Evolutionary conservation across 2,888 invertebrate genomes (phyloP).

Genomic region (Atherix ibis): DNA sequence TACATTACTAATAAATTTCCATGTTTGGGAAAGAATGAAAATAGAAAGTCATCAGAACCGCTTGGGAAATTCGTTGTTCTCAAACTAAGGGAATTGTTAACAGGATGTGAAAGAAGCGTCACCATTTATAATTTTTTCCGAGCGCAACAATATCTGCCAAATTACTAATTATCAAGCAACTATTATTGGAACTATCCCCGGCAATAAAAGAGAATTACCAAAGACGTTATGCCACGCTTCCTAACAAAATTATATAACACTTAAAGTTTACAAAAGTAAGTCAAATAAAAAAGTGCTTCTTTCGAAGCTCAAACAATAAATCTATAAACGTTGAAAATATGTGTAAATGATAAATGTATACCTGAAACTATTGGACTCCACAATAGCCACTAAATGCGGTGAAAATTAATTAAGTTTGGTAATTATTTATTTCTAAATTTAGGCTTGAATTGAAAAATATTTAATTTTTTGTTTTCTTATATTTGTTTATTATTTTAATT

Average conservation of each 20-base stretch:
- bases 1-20: conserved; percentile 16
- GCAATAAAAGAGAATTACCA: conserved; percentile 4
- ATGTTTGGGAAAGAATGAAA: conserved; percentile 15
- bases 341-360: conserved; percentile 7
- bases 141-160: conserved; percentile 12
- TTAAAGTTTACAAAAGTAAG: conserved; percentile 3
- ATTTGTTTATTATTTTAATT: too few relatives aligned
- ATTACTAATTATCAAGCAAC: conserved; percentile 1
- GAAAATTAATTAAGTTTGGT: too few relatives aligned
- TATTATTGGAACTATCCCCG: conserved; percentile 5
- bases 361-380: conserved; percentile 14
- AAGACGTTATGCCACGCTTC: background rate
- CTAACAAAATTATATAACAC: background rate
- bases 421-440: too few relatives aligned
- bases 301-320: conserved; percentile 1
- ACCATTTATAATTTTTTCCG: conserved; percentile 17
- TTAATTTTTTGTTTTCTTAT: too few relatives aligned
- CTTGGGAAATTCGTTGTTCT: conserved; percentile 15
- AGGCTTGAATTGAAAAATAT: too few relatives aligned
- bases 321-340: background rate
- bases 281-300: conserved; percentile 2
- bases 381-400: conserved; percentile 13
- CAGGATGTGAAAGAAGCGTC: conserved; percentile 13
- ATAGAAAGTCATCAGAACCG: conserved; percentile 10
- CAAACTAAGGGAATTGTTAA: conserved; percentile 16